Conservation (phyloP, 2,797 vertebrate genomes). For the Steatocranus sp. region DNA sequence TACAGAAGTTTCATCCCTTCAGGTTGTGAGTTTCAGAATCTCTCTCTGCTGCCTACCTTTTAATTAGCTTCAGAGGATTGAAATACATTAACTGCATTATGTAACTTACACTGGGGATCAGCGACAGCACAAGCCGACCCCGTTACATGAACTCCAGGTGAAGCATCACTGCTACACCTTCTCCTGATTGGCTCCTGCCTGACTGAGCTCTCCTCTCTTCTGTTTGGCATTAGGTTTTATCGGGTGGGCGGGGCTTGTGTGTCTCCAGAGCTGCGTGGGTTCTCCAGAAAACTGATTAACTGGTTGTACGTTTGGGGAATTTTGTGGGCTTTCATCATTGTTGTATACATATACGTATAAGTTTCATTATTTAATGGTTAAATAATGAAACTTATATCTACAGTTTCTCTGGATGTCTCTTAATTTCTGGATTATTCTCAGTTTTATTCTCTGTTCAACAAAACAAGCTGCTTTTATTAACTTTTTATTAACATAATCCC, state of each 20-base stretch:
- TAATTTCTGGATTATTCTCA: neutral
- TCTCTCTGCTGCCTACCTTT: neutral
- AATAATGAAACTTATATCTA: neutral
- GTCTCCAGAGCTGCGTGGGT: neutral
- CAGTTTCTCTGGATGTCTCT: neutral
- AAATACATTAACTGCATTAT: neutral
- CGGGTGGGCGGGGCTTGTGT: neutral
- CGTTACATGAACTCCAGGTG: neutral
- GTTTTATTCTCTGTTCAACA: neutral
- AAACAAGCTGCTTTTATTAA: neutral
- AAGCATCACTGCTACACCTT: neutral
- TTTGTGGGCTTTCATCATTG: neutral
- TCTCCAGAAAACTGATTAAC: neutral
- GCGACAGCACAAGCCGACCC: neutral
- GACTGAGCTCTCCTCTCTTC: fast-evolving
- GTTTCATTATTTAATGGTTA: neutral
- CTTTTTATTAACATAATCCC: neutral
- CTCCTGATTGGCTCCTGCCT: neutral
- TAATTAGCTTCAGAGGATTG: neutral
- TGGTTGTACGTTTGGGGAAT: neutral
- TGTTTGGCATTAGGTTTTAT: neutral
- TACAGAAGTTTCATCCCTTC: neutral
- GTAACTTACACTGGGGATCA: neutral
- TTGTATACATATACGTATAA: neutral
- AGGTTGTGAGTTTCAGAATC: neutral